Evolutionary conservation across 2,888 invertebrate species (phyloP), one percentile per base, ranked within the genome.

Genomic region (Chaetoderma sp.): DNA sequence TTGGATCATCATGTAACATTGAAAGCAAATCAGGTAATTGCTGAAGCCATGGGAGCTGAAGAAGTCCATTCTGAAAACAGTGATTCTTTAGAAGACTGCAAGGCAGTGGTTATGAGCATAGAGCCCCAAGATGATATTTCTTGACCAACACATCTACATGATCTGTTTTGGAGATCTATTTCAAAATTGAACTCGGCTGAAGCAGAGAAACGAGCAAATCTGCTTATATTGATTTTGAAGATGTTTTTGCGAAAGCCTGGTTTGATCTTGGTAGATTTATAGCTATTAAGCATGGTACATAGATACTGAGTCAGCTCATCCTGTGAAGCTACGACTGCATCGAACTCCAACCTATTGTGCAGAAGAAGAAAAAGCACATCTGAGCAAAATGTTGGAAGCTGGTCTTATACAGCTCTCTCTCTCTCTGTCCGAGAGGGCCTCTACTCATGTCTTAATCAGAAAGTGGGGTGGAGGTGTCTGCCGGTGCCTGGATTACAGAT

Each of bases 401-500:
- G 63, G 60, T 3, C 57, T 67, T 4, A 67, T 70, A 0, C 65
- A 70, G 44, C 27, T 52, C n/a, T 65, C 64, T 10, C 32, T 21
- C n/a, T 65, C 68, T 0, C n/a, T n/a, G n/a, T 69, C 62, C 2
- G 65, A 68, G 2, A 65, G 60, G 70, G 65, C 71, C 3, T 57
- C 68, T 1, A 60, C 59, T 3, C 64, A 66, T 3, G 59, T 68
- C 1, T 36, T 68, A 1, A 60, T 71, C 6, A 42, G 65, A 4
- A 71, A 69, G 30, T 36, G 49, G 4, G 71, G 65, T 32, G 67
- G 56, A 0, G 10, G 36, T 1, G 63, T 72, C 10, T 36, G 66
- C 4, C 68, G 60, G 60, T 70, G 69, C 42, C 27, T 72, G 1
- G 70, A 72, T 42, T 68, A 64, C 36, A 25, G 72, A n/a, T 54